Percentiles rank a stretch among this genome's conserved stretches.
Conservation (phyloP, 2,888 invertebrate genomes). For the Helobdella robusta region DNA sequence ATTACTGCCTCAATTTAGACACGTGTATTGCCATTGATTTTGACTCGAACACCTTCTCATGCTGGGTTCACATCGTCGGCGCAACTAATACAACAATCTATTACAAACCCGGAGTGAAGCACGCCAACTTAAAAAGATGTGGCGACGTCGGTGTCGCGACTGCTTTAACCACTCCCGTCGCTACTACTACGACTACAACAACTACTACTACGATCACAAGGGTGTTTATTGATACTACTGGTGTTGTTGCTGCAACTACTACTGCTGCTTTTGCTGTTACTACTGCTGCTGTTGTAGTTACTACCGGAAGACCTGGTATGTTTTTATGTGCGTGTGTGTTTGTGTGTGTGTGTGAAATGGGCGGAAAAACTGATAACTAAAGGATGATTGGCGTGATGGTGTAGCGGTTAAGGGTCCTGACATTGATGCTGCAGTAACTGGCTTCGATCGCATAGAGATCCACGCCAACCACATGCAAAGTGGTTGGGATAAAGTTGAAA, state of each 20-base stretch:
- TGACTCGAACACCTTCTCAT: background rate
- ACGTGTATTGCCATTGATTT: constrained; percentile 9
- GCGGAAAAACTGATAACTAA: too few relatives aligned
- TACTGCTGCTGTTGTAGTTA: constrained; percentile 8
- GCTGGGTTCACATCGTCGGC: constrained; percentile 6
- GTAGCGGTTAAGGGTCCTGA: too few relatives aligned
- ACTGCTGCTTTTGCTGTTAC: constrained; percentile 4
- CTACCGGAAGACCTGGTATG: too few relatives aligned
- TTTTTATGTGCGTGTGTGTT: too few relatives aligned
- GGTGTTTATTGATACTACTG: background rate
- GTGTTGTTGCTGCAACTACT: constrained; percentile 6
- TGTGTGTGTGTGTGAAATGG: too few relatives aligned
- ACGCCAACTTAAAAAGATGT: constrained; percentile 11
- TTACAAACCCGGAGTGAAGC: background rate
- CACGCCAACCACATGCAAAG: too few relatives aligned
- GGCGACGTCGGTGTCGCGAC: background rate
- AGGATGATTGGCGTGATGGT: too few relatives aligned
- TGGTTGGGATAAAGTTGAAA: too few relatives aligned
- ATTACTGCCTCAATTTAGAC: background rate
- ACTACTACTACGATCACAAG: constrained; percentile 21
- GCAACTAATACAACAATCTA: background rate
- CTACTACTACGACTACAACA: constrained; percentile 22
- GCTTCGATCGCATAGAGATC: too few relatives aligned
- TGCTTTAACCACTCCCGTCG: constrained; percentile 17
- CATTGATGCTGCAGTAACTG: too few relatives aligned